A percentile compares a stretch with the other conserved stretches of the same genome.
Conservation (phyloP, 2,888 invertebrate genomes). For the Trichacis sp. region DNA sequence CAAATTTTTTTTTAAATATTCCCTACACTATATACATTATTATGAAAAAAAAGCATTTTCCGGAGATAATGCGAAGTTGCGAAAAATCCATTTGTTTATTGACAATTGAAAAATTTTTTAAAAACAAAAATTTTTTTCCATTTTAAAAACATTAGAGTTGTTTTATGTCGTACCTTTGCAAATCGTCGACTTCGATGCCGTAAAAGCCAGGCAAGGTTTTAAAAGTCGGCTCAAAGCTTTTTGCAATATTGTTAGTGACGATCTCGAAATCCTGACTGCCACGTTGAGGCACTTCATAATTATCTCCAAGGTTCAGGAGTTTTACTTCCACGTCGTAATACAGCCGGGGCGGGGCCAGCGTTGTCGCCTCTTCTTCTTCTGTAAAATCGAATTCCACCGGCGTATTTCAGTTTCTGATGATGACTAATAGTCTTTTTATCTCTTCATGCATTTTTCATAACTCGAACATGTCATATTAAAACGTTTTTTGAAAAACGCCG, state of each 20-base stretch:
- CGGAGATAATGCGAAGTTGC: too few species aligned
- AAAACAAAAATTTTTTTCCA: too few species aligned
- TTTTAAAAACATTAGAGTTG: constrained; percentile 50
- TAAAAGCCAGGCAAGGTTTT: constrained; percentile 79
- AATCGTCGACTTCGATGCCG: constrained; percentile 77
- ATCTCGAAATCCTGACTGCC: constrained; percentile 81
- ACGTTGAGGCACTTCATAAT: constrained; percentile 79
- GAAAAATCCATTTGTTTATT: too few species aligned
- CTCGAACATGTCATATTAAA: too few species aligned
- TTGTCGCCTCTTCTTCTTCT: constrained; percentile 72
- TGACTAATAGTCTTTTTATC: too few species aligned
- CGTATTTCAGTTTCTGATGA: background rate
- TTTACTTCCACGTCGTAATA: constrained; percentile 81
- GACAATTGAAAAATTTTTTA: too few species aligned
- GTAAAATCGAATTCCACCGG: background rate
- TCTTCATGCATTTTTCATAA: too few species aligned
- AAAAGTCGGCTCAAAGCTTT: constrained; percentile 75
- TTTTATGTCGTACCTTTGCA: constrained; percentile 71
- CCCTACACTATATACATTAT: too few species aligned
- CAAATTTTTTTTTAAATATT: too few species aligned
- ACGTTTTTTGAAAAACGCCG: too few species aligned
- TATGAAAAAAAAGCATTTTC: too few species aligned
- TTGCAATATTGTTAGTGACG: constrained; percentile 76
- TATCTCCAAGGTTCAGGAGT: constrained; percentile 81
- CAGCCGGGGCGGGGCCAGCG: constrained; percentile 76